phyloP scores from a whole-genome alignment of 2,888 invertebrate species.

The Drosophila stalkeri region DNA sequence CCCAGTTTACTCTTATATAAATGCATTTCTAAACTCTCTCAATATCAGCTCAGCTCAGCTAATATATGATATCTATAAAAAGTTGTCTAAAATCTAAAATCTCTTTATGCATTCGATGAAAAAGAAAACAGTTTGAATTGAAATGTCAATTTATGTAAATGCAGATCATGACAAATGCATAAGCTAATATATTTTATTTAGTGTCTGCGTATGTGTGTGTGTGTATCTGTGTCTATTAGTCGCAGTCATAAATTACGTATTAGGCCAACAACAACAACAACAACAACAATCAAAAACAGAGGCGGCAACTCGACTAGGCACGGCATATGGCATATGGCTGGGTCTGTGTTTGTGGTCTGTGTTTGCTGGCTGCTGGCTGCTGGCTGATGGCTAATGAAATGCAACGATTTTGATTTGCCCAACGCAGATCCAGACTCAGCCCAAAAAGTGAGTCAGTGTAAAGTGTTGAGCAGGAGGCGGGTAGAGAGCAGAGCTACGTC shows the following conservation, averaged over 20 bases:
- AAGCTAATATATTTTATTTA: slow-evolving; percentile 39
- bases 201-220: neutral
- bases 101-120: neutral
- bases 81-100: neutral
- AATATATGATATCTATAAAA: neutral
- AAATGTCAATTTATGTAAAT: slow-evolving; percentile 26
- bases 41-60: neutral
- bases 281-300: slow-evolving; percentile 1
- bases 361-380: slow-evolving; percentile 40
- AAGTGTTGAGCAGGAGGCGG: neutral
- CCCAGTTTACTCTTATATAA: neutral
- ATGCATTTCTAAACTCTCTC: slow-evolving; percentile 1
- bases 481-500: slow-evolving; percentile 10
- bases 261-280: slow-evolving; percentile 34
- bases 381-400: slow-evolving; percentile 57
- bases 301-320: neutral
- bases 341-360: slow-evolving; percentile 1
- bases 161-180: slow-evolving; percentile 53
- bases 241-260: slow-evolving; percentile 59
- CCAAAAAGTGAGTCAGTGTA: slow-evolving; percentile 23
- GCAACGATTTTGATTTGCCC: slow-evolving; percentile 55
- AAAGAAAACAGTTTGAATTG: slow-evolving; percentile 19
- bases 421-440: slow-evolving; percentile 12
- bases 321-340: slow-evolving; percentile 29
- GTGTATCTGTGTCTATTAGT: slow-evolving; percentile 7